phyloP scores from a whole-genome alignment of 2,113 vertebrate species.

The Oriolus oriolus region DNA sequence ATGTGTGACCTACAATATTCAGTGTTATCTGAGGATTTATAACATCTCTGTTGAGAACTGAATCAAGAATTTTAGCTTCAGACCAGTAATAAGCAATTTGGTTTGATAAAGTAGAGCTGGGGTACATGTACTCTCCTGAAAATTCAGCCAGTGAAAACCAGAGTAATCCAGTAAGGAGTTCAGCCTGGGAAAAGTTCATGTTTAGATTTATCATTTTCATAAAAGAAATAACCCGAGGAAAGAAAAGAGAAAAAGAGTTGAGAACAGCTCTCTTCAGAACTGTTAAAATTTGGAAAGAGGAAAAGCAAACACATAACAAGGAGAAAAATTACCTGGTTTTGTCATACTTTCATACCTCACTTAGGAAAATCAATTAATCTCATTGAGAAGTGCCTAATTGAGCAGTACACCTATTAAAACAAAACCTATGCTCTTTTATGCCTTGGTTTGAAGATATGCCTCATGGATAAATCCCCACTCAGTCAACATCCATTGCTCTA shows the following conservation, averaged over 20 bases:
- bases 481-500: background rate
- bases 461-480: background rate
- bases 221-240: background rate
- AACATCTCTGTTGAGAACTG: background rate
- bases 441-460: background rate
- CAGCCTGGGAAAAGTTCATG: background rate
- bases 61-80: constrained; percentile 39
- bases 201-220: background rate
- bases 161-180: background rate
- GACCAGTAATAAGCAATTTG: constrained; percentile 4
- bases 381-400: background rate
- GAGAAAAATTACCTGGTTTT: background rate
- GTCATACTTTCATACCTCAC: background rate
- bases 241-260: background rate
- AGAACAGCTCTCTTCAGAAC: background rate
- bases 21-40: constrained; percentile 29
- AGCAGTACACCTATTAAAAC: background rate
- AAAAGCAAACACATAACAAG: background rate
- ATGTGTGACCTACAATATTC: background rate
- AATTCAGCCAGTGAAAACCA: background rate
- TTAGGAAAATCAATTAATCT: background rate
- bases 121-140: background rate
- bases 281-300: background rate
- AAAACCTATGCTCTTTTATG: background rate
- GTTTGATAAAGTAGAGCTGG: constrained; percentile 39